Evolutionary conservation across 2,888 invertebrate genomes (phyloP).

Genomic region (Epirrita christyi): DNA sequence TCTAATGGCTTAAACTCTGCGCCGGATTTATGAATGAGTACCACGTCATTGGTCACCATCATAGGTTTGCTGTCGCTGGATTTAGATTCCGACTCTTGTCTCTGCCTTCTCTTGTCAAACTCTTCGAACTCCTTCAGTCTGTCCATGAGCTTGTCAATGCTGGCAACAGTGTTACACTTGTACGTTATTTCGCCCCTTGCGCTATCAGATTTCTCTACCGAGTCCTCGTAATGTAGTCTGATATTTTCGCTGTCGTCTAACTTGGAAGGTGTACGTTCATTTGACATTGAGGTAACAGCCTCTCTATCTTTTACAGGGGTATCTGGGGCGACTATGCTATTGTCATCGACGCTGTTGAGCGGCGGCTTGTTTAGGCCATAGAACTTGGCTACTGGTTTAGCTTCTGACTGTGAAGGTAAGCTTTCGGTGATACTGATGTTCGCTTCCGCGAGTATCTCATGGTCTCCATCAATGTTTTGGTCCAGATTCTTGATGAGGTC

Average conservation of each 20-base stretch:
- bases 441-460: constrained; percentile 52
- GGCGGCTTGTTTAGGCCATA: constrained; percentile 72
- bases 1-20: constrained; percentile 75
- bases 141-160: constrained; percentile 80
- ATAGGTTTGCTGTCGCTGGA: constrained; percentile 66
- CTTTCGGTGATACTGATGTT: constrained; percentile 25
- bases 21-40: constrained; percentile 77
- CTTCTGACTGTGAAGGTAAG: constrained; percentile 56
- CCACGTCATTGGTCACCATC: constrained; percentile 80
- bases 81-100: constrained; percentile 71
- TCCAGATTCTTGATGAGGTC: constrained; percentile 77
- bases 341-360: constrained; percentile 64
- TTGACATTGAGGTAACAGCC: constrained; percentile 49
- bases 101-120: constrained; percentile 77
- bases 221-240: constrained; percentile 74
- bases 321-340: constrained; percentile 56
- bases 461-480: constrained; percentile 71
- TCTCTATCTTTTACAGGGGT: constrained; percentile 74
- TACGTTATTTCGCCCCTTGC: constrained; percentile 66
- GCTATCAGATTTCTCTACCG: constrained; percentile 66
- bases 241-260: constrained; percentile 78
- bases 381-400: constrained; percentile 68
- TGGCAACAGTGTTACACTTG: constrained; percentile 70
- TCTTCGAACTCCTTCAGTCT: constrained; percentile 81
- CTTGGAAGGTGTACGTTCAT: constrained; percentile 72